Conservation (phyloP, 2,113 vertebrate species). For the Uria aalge region DNA sequence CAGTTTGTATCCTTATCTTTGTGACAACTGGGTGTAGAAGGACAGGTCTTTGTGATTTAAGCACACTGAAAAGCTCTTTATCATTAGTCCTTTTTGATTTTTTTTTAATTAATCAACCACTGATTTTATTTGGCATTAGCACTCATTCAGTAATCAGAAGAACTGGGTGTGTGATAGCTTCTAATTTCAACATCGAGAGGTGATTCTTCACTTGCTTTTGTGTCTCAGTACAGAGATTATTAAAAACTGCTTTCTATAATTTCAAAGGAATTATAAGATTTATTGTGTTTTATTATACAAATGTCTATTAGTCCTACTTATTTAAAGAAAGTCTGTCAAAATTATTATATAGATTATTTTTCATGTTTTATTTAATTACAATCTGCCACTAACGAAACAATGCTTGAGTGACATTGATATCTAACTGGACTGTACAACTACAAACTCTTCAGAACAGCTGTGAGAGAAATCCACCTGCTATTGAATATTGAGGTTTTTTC, state of each 20-base stretch:
- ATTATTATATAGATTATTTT: background rate
- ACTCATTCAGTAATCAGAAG: background rate
- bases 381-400: background rate
- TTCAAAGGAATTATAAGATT: background rate
- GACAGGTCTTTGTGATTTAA: background rate
- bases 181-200: background rate
- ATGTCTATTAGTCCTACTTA: background rate
- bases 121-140: background rate
- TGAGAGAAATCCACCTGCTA: background rate
- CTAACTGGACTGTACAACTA: background rate
- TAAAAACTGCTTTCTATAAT: background rate
- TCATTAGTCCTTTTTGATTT: background rate
- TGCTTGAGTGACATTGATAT: background rate
- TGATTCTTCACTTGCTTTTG: background rate
- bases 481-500: background rate
- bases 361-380: background rate
- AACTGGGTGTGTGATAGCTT: background rate
- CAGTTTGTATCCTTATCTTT: background rate
- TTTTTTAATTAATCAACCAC: rapidly evolving
- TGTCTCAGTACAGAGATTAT: background rate
- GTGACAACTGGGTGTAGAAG: background rate
- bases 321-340: background rate
- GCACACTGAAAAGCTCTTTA: background rate
- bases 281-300: background rate
- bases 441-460: background rate